Conservation (phyloP, 2,113 vertebrate species). For the Hystrix cristata region DNA sequence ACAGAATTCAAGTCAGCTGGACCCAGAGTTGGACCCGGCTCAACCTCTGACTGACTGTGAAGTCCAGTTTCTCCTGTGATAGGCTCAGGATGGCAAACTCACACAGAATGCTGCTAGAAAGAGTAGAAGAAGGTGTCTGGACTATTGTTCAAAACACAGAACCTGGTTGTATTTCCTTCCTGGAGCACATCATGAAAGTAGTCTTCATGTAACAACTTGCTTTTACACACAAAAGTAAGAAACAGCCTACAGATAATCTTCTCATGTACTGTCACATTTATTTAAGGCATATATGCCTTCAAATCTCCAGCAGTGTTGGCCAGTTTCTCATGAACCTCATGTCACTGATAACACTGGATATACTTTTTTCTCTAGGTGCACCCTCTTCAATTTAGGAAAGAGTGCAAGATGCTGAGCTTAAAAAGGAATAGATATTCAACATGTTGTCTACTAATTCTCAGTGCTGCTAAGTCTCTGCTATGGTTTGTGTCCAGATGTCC, state of each 20-base stretch:
- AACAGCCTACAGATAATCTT: neutral
- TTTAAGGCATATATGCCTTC: neutral
- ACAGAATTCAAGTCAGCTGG: neutral
- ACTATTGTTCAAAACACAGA: neutral
- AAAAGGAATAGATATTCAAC: neutral
- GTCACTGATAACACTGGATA: neutral
- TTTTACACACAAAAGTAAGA: conserved; percentile 26
- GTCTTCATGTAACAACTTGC: neutral
- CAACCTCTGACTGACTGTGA: neutral
- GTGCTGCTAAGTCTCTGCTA: neutral
- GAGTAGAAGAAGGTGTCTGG: neutral
- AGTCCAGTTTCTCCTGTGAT: neutral
- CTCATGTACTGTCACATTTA: neutral
- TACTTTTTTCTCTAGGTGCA: neutral
- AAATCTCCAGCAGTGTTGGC: neutral
- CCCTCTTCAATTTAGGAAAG: neutral
- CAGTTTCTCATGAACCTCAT: neutral
- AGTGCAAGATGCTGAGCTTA: neutral
- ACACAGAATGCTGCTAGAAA: neutral
- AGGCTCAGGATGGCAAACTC: neutral
- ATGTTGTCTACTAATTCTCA: neutral
- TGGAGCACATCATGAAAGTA: neutral
- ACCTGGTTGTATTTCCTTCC: neutral
- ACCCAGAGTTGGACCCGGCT: neutral
- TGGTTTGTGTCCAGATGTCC: too few species aligned